Percentiles rank a stretch among this genome's conserved stretches.
Conservation (phyloP, 2,113 vertebrate genomes). For the Onychostoma macrolepis region DNA sequence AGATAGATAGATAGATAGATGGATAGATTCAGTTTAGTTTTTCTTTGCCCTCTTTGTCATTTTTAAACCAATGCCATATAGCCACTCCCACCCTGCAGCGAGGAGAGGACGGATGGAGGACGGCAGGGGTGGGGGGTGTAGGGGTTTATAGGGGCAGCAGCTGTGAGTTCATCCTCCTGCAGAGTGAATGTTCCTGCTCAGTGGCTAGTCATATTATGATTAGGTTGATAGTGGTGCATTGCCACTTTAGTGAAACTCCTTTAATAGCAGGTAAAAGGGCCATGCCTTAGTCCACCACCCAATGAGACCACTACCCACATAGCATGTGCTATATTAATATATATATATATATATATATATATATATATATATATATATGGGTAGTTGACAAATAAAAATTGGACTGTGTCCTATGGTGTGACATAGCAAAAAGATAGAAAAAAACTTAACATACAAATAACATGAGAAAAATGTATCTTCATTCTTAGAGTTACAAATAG, state of each 20-base stretch:
- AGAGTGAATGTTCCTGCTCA: slow-evolving; percentile 62
- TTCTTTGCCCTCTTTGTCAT: slow-evolving; percentile 76
- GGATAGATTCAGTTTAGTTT: neutral
- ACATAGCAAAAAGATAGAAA: no score
- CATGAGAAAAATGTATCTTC: no score
- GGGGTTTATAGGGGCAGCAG: slow-evolving; percentile 59
- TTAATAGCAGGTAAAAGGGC: slow-evolving; percentile 8
- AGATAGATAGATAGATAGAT: no score
- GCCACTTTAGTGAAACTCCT: slow-evolving; percentile 37
- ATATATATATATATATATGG: no score
- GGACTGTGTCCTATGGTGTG: no score
- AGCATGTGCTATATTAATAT: neutral
- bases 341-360: no score
- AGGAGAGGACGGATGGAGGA: slow-evolving; percentile 50
- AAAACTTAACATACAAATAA: no score
- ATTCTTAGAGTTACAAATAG: no score
- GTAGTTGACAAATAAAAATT: no score
- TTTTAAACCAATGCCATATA: slow-evolving; percentile 68
- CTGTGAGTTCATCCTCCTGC: slow-evolving; percentile 66
- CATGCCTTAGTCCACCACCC: neutral
- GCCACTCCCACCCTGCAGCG: slow-evolving; percentile 66
- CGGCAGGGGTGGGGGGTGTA: slow-evolving; percentile 28
- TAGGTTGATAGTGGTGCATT: slow-evolving; percentile 50
- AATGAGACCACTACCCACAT: neutral
- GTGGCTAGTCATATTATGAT: slow-evolving; percentile 63